These are phyloP conservation scores for Ceratoteleas bidentatus DNA, from an alignment of 1,140 invertebrate species.

Conservation along the genomic window DNA sequence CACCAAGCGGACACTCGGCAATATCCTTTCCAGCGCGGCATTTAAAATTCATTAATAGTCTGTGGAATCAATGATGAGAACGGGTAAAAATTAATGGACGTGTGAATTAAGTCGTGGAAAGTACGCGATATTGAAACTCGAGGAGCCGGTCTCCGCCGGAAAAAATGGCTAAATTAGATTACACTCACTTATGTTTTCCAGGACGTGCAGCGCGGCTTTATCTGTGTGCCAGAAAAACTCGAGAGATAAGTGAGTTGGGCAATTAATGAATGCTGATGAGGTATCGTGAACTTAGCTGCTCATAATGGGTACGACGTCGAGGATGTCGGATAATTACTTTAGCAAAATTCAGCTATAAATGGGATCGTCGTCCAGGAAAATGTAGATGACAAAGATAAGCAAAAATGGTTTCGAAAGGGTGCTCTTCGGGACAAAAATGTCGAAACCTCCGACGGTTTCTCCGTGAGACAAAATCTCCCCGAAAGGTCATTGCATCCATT, in stretches of 20 bases:
- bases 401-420: too few relatives aligned
- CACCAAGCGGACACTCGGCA: constrained; percentile 1
- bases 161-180: background rate
- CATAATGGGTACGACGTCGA: background rate
- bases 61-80: constrained; percentile 2
- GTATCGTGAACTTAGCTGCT: background rate
- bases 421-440: too few relatives aligned
- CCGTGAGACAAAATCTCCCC: too few relatives aligned
- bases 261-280: constrained; percentile 1
- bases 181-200: background rate
- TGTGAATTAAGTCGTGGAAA: background rate
- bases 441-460: too few relatives aligned
- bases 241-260: too few relatives aligned
- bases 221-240: too few relatives aligned
- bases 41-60: constrained; percentile 35
- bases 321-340: too few relatives aligned
- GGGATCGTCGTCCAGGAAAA: too few relatives aligned
- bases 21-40: constrained; percentile 31
- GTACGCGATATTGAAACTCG: too few relatives aligned
- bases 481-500: too few relatives aligned
- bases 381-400: too few relatives aligned
- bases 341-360: background rate
- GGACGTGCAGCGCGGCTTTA: too few relatives aligned
- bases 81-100: background rate
- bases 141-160: background rate